These are phyloP conservation scores for Phataginus tricuspis DNA, from an alignment of 2,797 vertebrate genomes.

Conservation along the genomic window DNA sequence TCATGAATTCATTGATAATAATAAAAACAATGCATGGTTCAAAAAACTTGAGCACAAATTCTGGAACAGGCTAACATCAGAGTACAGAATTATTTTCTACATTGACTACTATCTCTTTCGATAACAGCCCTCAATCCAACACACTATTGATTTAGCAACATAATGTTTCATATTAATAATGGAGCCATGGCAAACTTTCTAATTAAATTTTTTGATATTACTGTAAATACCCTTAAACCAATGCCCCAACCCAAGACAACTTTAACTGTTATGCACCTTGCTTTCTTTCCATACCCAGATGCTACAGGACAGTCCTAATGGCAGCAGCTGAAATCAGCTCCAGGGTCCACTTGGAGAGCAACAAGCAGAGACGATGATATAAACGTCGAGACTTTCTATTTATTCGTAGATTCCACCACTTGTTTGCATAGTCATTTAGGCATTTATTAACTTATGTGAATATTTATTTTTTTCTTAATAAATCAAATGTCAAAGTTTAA, in stretches of 20 bases:
- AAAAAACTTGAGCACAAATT: neutral
- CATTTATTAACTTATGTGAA: neutral
- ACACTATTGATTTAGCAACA: neutral
- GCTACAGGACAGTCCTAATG: no score
- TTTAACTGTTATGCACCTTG: neutral
- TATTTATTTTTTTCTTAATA: neutral
- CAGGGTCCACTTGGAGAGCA: neutral
- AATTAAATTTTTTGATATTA: neutral
- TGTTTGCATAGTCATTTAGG: neutral
- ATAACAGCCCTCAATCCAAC: neutral
- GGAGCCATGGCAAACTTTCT: neutral
- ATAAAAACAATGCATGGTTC: neutral
- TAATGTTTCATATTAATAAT: neutral
- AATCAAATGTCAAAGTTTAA: neutral
- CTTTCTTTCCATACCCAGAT: neutral
- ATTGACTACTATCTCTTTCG: neutral
- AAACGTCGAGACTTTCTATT: neutral
- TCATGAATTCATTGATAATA: neutral
- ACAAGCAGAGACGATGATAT: neutral
- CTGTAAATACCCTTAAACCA: neutral
- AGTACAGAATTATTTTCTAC: neutral
- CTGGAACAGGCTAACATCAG: neutral
- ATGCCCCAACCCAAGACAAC: neutral
- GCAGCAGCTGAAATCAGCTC: no score
- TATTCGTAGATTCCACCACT: neutral